Evolutionary conservation across 2,888 invertebrate species (phyloP), one percentile per base, ranked within the genome.

Genomic region (Agrotis exclamationis): DNA sequence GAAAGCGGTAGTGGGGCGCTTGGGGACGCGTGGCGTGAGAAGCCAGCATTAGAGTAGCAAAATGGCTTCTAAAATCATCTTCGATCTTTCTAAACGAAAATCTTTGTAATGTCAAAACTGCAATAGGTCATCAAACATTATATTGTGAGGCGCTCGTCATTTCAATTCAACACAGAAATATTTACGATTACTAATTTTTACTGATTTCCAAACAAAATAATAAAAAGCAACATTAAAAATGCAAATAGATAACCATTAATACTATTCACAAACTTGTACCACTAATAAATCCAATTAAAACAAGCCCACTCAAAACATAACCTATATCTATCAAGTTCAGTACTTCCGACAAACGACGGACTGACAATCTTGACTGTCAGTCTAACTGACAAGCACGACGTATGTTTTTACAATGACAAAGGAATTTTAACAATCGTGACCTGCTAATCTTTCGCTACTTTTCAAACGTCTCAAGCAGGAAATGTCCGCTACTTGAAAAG

Each of bases 311-410:
- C 48, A 58, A 70, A 75, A 76, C 67, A 66, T 59, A 63, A 51
- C 67, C 71, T 58, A 63, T 9, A 58, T 47, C 64, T 51, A 18
- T 68, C 62, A 57, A 64, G 66, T 14, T 2, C 13, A 64, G 22
- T 13, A 47, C 50, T 76, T 76, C 80, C 79, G 72, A 68, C 68
- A 76, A 59, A 45, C 18, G 54, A 65, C 39, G 53, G 13, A 65
- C 60, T 67, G 63, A 62, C 76, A 66, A n/a, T 14, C 18, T 33
- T n/a, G 57, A 18, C 60, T 71, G 50, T 63, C 70, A 28, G 53
- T 24, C 24, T 80, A 39, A 76, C 24, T 5, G 64, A 58, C 67
- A 58, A n/a, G 47, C 57, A 70, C 24, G 64, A 72, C 50, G 48
- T 44, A 50, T 80, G 76, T 76, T 79, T 79, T 68, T 47, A 76